Evolutionary conservation across 2,113 vertebrate genomes (phyloP).

Genomic region (Otus sunia): DNA sequence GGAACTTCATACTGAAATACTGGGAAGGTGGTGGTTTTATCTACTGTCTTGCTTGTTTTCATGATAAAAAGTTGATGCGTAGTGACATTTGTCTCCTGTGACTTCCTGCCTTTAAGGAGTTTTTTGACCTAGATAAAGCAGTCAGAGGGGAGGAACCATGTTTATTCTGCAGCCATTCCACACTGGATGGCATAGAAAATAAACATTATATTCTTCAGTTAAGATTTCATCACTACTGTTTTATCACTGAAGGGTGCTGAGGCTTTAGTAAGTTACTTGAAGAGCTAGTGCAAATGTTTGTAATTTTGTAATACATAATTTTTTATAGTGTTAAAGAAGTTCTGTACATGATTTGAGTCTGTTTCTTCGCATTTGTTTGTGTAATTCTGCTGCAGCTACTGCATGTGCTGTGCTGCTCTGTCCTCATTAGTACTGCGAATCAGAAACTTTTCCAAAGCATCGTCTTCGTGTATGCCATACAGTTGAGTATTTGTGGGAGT

Average conservation of each 20-base stretch:
- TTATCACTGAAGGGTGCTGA: not conserved
- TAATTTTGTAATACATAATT: not conserved
- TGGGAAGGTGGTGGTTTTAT: conserved; percentile 39
- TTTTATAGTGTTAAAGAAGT: not conserved
- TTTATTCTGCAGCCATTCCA: conserved; percentile 39
- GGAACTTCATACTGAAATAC: not conserved
- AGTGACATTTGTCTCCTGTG: conserved; percentile 64
- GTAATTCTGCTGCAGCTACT: not conserved
- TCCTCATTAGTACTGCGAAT: not conserved
- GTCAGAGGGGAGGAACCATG: conserved; percentile 8
- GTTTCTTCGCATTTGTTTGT: not conserved
- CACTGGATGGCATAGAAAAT: not conserved
- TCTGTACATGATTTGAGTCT: not conserved
- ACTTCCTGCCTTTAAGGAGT: conserved; percentile 65
- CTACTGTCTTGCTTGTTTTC: conserved; percentile 42
- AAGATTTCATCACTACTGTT: not conserved
- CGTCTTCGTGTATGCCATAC: not conserved
- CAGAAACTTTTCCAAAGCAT: not conserved
- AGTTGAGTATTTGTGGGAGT: not conserved
- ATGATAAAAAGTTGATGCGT: conserved; percentile 54
- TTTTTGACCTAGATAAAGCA: conserved; percentile 66
- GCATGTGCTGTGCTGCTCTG: not conserved
- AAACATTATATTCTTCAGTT: not conserved
- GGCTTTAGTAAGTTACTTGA: not conserved
- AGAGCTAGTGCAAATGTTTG: not conserved